Evolutionary conservation across 2,888 invertebrate species (phyloP).

Genomic region (Drosophila paranaensis): DNA sequence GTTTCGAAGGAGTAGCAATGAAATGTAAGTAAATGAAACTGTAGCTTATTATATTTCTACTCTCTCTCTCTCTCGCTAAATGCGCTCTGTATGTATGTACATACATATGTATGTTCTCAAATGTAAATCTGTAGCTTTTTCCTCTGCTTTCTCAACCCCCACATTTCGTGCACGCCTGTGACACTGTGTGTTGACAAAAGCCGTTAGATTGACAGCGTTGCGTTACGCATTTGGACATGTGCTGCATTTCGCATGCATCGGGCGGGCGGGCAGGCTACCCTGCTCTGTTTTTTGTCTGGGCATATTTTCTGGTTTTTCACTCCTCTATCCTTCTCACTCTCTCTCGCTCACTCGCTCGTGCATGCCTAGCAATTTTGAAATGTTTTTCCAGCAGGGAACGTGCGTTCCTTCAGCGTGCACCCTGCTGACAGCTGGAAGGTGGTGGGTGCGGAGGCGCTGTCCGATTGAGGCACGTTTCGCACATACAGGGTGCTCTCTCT

Average conservation of each 20-base stretch:
- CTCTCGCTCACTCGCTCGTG: conserved; percentile 1
- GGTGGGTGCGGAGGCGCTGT: conserved; percentile 30
- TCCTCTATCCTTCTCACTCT: conserved; percentile 33
- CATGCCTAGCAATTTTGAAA: conserved; percentile 29
- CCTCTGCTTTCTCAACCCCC: conserved; percentile 43
- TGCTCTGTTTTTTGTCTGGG: conserved; percentile 46
- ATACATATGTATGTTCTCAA: too few species aligned
- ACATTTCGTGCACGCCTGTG: conserved; percentile 5
- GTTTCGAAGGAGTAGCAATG: neutral
- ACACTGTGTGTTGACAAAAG: conserved; percentile 55
- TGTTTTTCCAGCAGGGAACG: conserved; percentile 50
- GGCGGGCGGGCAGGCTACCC: conserved; percentile 8
- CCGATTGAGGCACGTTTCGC: conserved; percentile 51
- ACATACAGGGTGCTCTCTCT: conserved; percentile 60
- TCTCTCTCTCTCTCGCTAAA: neutral
- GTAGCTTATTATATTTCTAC: neutral
- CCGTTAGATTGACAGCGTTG: conserved; percentile 55
- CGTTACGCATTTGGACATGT: conserved; percentile 62
- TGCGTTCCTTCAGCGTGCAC: conserved; percentile 55
- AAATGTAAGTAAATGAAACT: neutral
- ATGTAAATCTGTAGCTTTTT: neutral
- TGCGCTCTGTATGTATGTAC: neutral
- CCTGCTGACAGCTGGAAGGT: conserved; percentile 58
- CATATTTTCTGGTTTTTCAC: conserved; percentile 64
- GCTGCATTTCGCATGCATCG: conserved; percentile 63